A percentile compares a stretch with the other conserved stretches of the same genome.
These are phyloP conservation scores for Willisornis vidua DNA, from an alignment of 2,113 vertebrate genomes.

Conservation along the genomic window DNA sequence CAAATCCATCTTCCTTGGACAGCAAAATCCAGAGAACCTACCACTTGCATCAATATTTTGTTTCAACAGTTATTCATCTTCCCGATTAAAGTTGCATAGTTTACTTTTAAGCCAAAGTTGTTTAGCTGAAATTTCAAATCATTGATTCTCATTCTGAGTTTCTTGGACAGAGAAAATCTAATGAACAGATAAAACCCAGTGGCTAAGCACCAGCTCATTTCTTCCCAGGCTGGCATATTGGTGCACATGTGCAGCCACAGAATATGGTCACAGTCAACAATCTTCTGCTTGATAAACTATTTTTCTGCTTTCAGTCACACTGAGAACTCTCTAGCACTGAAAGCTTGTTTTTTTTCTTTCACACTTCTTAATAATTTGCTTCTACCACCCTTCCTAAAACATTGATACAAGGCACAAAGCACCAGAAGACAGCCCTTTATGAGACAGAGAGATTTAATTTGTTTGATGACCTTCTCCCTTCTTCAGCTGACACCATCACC, in stretches of 20 bases:
- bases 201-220: not conserved
- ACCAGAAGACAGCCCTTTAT: not conserved
- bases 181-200: not conserved
- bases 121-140: not conserved
- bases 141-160: not conserved
- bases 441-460: not conserved
- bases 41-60: not conserved
- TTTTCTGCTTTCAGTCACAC: not conserved
- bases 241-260: not conserved
- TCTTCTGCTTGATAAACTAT: not conserved
- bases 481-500: not conserved
- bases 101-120: not conserved
- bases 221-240: not conserved
- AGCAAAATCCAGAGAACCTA: not conserved
- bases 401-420: rapidly evolving
- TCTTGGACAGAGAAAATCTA: not conserved
- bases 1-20: not conserved
- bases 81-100: not conserved
- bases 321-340: not conserved
- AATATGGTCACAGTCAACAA: not conserved
- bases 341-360: rapidly evolving
- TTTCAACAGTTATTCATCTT: not conserved
- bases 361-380: not conserved
- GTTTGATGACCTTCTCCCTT: not conserved
- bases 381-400: not conserved